phyloP scores from a whole-genome alignment of 2,797 vertebrate species.

The Xenentodon cancila region DNA sequence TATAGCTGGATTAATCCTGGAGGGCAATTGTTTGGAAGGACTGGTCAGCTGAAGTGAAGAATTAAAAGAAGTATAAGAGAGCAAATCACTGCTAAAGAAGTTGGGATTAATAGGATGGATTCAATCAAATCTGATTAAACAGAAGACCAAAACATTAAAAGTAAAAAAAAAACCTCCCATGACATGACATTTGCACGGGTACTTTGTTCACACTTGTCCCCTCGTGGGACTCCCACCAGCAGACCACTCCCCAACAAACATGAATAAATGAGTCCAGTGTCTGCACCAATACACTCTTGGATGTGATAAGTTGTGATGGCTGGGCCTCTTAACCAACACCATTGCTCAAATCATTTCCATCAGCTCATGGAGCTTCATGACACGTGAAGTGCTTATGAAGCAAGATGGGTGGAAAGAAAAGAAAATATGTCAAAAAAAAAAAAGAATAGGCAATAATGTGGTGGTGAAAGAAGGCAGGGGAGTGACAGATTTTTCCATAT shows the following conservation, averaged over 20 bases:
- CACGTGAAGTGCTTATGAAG: background rate
- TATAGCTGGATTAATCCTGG: conserved; percentile 4
- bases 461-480: conserved; percentile 6
- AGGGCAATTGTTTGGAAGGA: background rate
- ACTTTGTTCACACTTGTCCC: background rate
- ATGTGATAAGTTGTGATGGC: conserved; percentile 35
- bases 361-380: background rate
- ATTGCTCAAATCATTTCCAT: conserved; percentile 9
- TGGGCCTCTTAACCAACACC: conserved; percentile 2
- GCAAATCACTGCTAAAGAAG: background rate
- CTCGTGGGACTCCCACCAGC: background rate
- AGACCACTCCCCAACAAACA: conserved; percentile 21
- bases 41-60: no score
- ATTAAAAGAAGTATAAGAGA: no score
- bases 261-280: conserved; percentile 31
- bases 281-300: conserved; percentile 9
- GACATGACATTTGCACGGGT: background rate
- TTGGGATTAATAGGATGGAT: background rate
- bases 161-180: background rate
- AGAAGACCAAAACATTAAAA: background rate
- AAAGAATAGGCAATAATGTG: background rate
- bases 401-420: background rate
- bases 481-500: conserved; percentile 34
- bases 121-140: background rate
- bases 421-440: background rate